phyloP scores from a whole-genome alignment of 2,113 vertebrate genomes.

The Onychorhynchus coronatus region DNA sequence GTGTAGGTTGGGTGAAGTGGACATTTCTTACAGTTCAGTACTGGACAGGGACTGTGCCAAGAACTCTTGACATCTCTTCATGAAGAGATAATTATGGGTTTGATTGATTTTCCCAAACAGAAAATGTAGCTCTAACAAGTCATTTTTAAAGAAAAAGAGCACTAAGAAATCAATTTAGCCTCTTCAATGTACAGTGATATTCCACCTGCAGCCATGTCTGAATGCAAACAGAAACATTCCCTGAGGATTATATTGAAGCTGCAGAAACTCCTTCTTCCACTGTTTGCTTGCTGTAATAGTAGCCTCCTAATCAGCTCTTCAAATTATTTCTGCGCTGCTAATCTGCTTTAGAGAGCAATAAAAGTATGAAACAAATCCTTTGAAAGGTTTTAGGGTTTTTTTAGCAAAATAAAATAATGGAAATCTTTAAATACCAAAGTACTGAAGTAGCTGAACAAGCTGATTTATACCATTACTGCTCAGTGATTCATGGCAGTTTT shows the following conservation, averaged over 20 bases:
- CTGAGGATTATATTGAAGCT: constrained; percentile 33
- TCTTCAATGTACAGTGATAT: not conserved
- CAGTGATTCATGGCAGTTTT: not conserved
- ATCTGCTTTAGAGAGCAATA: constrained; percentile 6
- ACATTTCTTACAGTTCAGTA: not conserved
- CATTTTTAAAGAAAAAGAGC: not conserved
- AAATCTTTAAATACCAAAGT: constrained; percentile 14
- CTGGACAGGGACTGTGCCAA: not conserved
- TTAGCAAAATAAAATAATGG: not conserved
- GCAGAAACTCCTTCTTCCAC: not conserved
- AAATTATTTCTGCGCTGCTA: constrained; percentile 4
- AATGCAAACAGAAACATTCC: constrained; percentile 39
- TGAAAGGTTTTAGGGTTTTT: not conserved
- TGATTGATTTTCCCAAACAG: not conserved
- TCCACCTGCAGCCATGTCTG: not conserved
- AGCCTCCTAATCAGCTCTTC: not conserved
- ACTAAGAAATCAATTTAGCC: constrained; percentile 7
- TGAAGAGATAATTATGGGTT: not conserved
- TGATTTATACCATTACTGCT: not conserved
- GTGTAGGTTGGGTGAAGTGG: not conserved
- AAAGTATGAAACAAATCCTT: not conserved
- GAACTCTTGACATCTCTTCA: not conserved
- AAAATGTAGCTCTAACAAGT: not conserved
- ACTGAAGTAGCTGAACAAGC: not conserved
- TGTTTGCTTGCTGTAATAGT: not conserved